Conservation (phyloP, 2,113 vertebrate genomes). For the Sakesphorus luctuosus region DNA sequence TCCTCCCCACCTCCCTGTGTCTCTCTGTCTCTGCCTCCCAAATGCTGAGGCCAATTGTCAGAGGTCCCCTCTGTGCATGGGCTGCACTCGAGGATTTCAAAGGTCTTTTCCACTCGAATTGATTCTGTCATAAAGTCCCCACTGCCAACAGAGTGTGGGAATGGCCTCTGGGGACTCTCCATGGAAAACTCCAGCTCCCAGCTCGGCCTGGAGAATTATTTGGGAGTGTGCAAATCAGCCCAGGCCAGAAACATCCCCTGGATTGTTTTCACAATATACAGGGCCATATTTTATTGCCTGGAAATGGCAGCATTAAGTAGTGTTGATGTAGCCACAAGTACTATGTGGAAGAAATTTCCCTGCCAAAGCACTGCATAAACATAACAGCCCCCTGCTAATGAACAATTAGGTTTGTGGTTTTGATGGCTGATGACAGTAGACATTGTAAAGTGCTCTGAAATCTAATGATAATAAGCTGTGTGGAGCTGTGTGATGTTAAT, state of each 20-base stretch:
- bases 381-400: background rate
- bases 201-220: background rate
- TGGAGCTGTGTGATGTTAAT: background rate
- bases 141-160: background rate
- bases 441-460: slow-evolving; percentile 9
- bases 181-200: background rate
- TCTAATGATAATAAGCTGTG: background rate
- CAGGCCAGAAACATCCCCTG: background rate
- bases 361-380: background rate
- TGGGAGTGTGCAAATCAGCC: background rate
- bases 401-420: background rate
- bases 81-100: background rate
- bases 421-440: slow-evolving; percentile 26
- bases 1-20: background rate
- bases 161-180: background rate
- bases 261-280: background rate
- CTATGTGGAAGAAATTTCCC: background rate
- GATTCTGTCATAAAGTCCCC: background rate
- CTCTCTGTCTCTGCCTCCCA: background rate
- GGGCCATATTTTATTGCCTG: background rate
- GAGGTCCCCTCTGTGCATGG: rapidly evolving
- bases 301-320: background rate
- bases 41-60: background rate
- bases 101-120: background rate
- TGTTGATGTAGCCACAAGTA: background rate